Evolutionary conservation across 64 coral and sea anemone species (phyloP), one percentile per base, ranked within the genome.

Genomic region (Dendronephthya gigantea): DNA sequence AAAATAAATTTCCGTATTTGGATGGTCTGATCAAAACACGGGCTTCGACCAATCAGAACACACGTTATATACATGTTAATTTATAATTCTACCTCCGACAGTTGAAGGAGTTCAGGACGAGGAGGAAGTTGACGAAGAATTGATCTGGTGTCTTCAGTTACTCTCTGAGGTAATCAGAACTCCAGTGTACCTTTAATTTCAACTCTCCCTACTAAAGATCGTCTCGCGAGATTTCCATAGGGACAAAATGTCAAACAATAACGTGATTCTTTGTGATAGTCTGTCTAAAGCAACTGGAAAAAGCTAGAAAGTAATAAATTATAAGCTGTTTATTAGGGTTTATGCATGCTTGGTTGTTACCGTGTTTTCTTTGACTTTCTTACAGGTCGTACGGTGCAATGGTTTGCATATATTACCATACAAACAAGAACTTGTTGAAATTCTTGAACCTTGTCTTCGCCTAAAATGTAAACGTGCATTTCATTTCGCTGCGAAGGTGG

Each of bases 71-170:
- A n/a, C n/a, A n/a, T n/a, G n/a, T n/a, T n/a, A n/a, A 16, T 84
- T 11, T 49, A 50, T 3, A 7, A 31, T 84, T 40, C 52, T 17
- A 33, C 28, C 16, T 5, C 69, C 50, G 13, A 2, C n/a, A 96
- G 94, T 91, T 48, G 94, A 96, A 79, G 94, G 90, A 16, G 81
- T 93, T 2, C 88, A 72, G 48, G 82, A 93, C 12, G 91, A 96
- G 83, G 94, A 96, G 89, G 94, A 96, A 39, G 90, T 92, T 39
- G 94, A 93, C 83, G 91, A 96, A 28, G 91, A 96, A 82, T 75
- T 96, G 47, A 65, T 96, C 17, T 96, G 94, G 94, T 90, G 93
- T 85, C 89, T 96, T n/a, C 94, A 93, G 45, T 48, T 96, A n/a
- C 82, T 96, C 37, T 84, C 91, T 25, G 94, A 96, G 89, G 94